Evolutionary conservation across 2,888 invertebrate genomes (phyloP).

Genomic region (Trachelus troglodyta): DNA sequence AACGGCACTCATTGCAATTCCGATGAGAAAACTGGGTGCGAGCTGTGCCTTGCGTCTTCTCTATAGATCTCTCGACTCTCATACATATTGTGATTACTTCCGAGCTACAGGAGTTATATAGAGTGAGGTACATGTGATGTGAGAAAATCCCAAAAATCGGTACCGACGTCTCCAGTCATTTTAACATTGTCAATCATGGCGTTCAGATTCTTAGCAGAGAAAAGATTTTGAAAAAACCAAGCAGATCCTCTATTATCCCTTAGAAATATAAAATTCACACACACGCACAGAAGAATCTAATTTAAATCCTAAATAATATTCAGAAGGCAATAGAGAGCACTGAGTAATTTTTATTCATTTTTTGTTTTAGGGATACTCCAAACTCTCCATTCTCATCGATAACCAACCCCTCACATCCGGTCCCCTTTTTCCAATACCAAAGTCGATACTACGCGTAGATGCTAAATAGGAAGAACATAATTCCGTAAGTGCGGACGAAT

Average conservation of each 20-base stretch:
- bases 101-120: slow-evolving; percentile 32
- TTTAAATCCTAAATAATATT: too few species aligned
- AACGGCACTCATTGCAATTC: slow-evolving; percentile 59
- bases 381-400: background rate
- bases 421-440: background rate
- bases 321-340: too few species aligned
- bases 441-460: slow-evolving; percentile 33
- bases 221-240: too few species aligned
- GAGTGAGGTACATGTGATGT: background rate
- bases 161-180: background rate
- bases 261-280: too few species aligned
- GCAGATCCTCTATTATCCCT: too few species aligned
- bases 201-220: too few species aligned
- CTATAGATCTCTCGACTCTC: slow-evolving; percentile 45
- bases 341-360: too few species aligned
- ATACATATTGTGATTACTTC: slow-evolving; percentile 64
- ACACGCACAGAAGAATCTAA: too few species aligned
- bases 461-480: slow-evolving; percentile 60
- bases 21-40: slow-evolving; percentile 56
- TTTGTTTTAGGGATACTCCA: background rate
- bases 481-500: slow-evolving; percentile 55
- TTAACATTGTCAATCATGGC: background rate
- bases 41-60: slow-evolving; percentile 48
- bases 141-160: background rate
- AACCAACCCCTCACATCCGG: background rate